Evolutionary conservation across 2,113 vertebrate genomes (phyloP), one percentile per base, ranked within the genome.

Genomic region (Callospermophilus lateralis): DNA sequence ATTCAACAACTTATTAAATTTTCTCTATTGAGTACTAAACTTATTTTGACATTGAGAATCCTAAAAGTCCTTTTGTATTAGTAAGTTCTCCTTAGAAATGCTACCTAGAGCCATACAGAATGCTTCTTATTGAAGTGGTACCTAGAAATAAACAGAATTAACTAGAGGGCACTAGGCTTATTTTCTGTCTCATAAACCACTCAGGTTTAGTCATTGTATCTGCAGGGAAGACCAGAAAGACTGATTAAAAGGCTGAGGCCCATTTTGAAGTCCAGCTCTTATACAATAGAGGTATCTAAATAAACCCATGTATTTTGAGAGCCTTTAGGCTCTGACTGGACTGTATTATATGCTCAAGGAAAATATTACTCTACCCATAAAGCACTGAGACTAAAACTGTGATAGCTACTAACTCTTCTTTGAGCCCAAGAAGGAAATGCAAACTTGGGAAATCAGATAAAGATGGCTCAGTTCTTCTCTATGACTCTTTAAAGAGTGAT

Each of bases 1-100:
- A 94, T 97, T 51, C 77, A 98, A 97, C 20, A 39, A 95, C 72
- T 96, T 97, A 98, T 98, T 98, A 98, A 81, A 73, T 94, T 95
- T 97, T 83, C 86, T 97, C 90, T 92, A 8, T 80, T 95, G 3
- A 95, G 42, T 97, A 93, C 72, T 8, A 6, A 97, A 88, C 16
- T 86, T 42, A 83, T 84, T 97, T 96, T 95, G 92, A 98, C 89
- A 96, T 67, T 89, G 5, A 0, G 70, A 26, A 30, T 93, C 88
- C 85, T 95, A 89, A 78, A 86, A 95, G 90, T 94, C 79, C 65
- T 84, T 93, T 87, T 84, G 68, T 76, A 86, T 95, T 85, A 94
- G 63, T 80, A 97, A 45, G 28, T 26, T 19, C 26, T 91, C 74
- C 83, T 85, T 89, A 94, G 83, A 37, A 89, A 89, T 5, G 32